phyloP scores from a whole-genome alignment of 2,888 invertebrate genomes.

The Arrhopalites spinosus region DNA sequence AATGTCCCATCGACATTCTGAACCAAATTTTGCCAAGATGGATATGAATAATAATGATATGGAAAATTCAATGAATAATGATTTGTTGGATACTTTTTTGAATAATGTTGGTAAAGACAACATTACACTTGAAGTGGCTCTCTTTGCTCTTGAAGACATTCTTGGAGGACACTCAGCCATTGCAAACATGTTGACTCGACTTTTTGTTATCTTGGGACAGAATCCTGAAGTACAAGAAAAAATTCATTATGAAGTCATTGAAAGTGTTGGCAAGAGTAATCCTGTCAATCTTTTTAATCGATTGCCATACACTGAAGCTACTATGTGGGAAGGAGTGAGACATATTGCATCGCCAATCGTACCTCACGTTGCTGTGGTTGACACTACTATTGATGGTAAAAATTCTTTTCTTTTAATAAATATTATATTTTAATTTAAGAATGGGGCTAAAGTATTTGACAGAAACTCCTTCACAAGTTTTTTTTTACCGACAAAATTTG shows the following conservation, averaged over 20 bases:
- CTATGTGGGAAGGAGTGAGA: constrained; percentile 77
- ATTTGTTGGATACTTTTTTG: constrained; percentile 71
- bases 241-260: constrained; percentile 73
- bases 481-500: too few relatives aligned
- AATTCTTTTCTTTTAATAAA: constrained; percentile 26
- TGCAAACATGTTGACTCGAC: constrained; percentile 79
- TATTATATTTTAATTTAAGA: neutral
- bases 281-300: constrained; percentile 65
- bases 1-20: constrained; percentile 64
- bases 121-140: constrained; percentile 48
- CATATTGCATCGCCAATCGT: constrained; percentile 85
- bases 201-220: constrained; percentile 70
- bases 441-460: too few relatives aligned
- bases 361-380: constrained; percentile 82
- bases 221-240: constrained; percentile 68
- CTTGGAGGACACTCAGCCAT: constrained; percentile 86
- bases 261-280: constrained; percentile 63
- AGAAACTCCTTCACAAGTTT: neutral
- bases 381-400: constrained; percentile 72
- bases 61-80: constrained; percentile 62
- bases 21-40: constrained; percentile 25
- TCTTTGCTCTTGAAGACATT: constrained; percentile 70
- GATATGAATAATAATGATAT: constrained; percentile 35
- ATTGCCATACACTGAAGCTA: constrained; percentile 81
- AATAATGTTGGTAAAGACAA: constrained; percentile 61